phyloP scores from a whole-genome alignment of 1,140 invertebrate genomes.

The Tetramorium simillimum region DNA sequence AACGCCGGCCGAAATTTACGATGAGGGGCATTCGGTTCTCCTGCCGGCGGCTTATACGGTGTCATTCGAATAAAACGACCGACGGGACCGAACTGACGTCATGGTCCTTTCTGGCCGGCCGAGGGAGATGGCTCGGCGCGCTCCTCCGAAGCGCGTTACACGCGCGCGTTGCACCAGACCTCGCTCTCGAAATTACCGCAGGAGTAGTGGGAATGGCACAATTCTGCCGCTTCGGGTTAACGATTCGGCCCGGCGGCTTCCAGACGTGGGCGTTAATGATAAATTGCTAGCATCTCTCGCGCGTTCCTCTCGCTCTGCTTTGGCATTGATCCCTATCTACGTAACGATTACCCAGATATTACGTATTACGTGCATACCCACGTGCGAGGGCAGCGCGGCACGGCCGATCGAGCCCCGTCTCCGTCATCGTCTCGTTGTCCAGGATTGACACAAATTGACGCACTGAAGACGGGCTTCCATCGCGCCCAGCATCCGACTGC shows the following conservation, averaged over 20 bases:
- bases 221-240: constrained; percentile 73
- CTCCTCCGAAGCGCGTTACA: neutral
- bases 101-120: constrained; percentile 63
- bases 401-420: constrained; percentile 52
- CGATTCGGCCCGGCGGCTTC: constrained; percentile 64
- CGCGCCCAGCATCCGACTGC: neutral
- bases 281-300: constrained; percentile 74
- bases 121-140: constrained; percentile 20
- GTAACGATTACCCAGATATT: constrained; percentile 79
- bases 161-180: constrained; percentile 29
- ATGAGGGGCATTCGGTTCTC: constrained; percentile 31
- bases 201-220: constrained; percentile 68
- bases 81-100: constrained; percentile 52
- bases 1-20: constrained; percentile 41
- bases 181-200: constrained; percentile 69
- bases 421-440: constrained; percentile 66
- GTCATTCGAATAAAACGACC: constrained; percentile 50
- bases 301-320: constrained; percentile 67
- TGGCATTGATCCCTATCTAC: constrained; percentile 81
- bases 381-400: constrained; percentile 49
- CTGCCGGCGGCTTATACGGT: constrained; percentile 36
- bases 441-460: constrained; percentile 58
- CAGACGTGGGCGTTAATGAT: constrained; percentile 77
- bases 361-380: constrained; percentile 67
- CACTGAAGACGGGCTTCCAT: constrained; percentile 28